Evolutionary conservation across 2,888 invertebrate species (phyloP), one percentile per base, ranked within the genome.

Genomic region (Macrosoma leucophasiata): DNA sequence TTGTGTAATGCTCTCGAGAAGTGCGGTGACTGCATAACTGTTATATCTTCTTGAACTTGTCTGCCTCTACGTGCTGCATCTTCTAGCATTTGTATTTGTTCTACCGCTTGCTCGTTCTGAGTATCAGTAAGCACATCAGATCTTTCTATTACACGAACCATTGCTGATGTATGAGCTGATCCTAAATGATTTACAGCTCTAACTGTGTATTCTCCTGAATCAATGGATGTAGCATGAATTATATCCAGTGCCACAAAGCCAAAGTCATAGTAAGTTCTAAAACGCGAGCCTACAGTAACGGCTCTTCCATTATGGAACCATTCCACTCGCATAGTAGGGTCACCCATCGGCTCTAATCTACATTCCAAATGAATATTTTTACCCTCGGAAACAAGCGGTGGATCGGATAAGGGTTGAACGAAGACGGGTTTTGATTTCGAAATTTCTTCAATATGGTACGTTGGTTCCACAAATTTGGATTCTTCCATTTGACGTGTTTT

Each of bases 211-310:
- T 96, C 96, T 30, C 97, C 97, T 19, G 95, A 92, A 76, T 99
- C 99, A 38, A 93, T 87, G n/a, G 95, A 92, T 33, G 94, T 96
- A 11, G 95, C 92, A 63, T 97, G 95, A 43, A 97, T 90, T 39
- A 99, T 96, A 61, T 98, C 98, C 50, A 99, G 81, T 19, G 98
- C 96, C 32, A 98, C 96, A 68, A 95, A 97, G 10, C 98, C 98
- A 69, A 98, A 98, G 66, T 99, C 98, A 61, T 96, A 94, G 67
- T 96, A 95, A 13, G 97, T 96, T 63, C 92, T 91, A 85, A 97
- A 98, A 61, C 98, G 89, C 25, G 95, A 95, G 23, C 95, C 95
- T 20, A 95, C 92, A 15, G 96, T 95, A 9, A 94, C 90, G 5
- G 94, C 89, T 58, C 90, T 89, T 14, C 96, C 97, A 73, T 98